These are phyloP conservation scores for Somateria mollissima DNA, from an alignment of 2,797 vertebrate genomes.

Conservation along the genomic window DNA sequence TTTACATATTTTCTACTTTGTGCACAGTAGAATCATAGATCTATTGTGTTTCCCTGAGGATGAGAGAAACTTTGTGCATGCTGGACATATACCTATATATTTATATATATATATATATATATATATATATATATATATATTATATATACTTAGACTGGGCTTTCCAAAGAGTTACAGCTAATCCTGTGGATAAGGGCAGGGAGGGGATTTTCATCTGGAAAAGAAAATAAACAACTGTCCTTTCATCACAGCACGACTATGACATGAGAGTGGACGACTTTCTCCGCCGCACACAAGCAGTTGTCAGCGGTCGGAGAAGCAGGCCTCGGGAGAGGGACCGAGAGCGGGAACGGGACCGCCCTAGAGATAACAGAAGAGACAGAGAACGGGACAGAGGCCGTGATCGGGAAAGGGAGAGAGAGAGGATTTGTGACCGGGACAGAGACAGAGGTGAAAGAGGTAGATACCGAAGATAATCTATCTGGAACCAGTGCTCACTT, in stretches of 20 bases:
- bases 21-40: neutral
- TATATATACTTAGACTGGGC: neutral
- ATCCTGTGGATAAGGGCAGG: neutral
- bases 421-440: slow-evolving; percentile 88
- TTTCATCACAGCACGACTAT: slow-evolving; percentile 90
- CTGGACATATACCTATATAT: too few species aligned
- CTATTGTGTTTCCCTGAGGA: neutral
- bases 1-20: neutral
- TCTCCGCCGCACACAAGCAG: slow-evolving; percentile 94
- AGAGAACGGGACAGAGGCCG: slow-evolving; percentile 86
- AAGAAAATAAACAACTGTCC: neutral
- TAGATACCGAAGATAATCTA: slow-evolving; percentile 90
- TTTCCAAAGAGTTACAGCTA: neutral
- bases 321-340: slow-evolving; percentile 86
- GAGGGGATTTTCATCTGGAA: neutral
- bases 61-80: neutral
- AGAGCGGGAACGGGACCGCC: slow-evolving; percentile 86
- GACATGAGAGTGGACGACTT: slow-evolving; percentile 99
- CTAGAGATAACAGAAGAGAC: slow-evolving; percentile 83
- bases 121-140: too few species aligned
- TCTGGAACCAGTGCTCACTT: slow-evolving; percentile 74
- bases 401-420: slow-evolving; percentile 85
- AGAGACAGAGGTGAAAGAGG: slow-evolving; percentile 92
- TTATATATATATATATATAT: too few species aligned
- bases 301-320: slow-evolving; percentile 91